These are phyloP conservation scores for Botia almorhae DNA, from an alignment of 2,797 vertebrate genomes.

Conservation along the genomic window DNA sequence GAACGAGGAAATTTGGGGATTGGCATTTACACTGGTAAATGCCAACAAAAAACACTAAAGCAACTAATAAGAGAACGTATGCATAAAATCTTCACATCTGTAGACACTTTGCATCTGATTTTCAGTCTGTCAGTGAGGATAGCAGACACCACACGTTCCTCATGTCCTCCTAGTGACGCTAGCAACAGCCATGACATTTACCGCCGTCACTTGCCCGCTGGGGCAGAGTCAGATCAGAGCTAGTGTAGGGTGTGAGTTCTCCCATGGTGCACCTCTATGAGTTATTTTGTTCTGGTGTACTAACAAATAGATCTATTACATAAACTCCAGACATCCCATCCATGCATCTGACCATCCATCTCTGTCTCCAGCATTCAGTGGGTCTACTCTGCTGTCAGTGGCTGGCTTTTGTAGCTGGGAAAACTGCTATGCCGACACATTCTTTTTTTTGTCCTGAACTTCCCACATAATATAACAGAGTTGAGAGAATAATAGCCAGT, in stretches of 20 bases:
- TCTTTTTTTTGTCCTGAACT: conserved; percentile 48
- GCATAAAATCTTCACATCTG: conserved; percentile 53
- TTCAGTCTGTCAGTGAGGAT: conserved; percentile 49
- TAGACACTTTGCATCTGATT: conserved; percentile 57
- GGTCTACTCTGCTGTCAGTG: conserved; percentile 47
- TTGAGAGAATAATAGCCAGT: conserved; percentile 47
- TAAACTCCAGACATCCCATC: conserved; percentile 21
- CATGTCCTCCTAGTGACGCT: conserved; percentile 16
- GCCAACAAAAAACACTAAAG: conserved; percentile 56
- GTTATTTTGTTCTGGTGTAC: conserved; percentile 12
- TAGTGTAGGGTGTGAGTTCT: conserved; percentile 2
- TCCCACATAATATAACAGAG: conserved; percentile 41
- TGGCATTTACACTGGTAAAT: conserved; percentile 65
- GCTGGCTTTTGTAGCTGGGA: conserved; percentile 38
- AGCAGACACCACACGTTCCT: conserved; percentile 11
- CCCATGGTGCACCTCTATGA: not conserved
- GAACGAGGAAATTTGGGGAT: conserved; percentile 33
- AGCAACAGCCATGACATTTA: conserved; percentile 51
- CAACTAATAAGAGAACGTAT: conserved; percentile 55
- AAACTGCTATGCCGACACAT: conserved; percentile 50
- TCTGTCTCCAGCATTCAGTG: conserved; percentile 31
- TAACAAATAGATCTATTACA: conserved; percentile 45
- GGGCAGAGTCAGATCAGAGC: conserved; percentile 62
- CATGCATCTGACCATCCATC: conserved; percentile 29
- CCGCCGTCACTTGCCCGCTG: conserved; percentile 49